phyloP scores from a whole-genome alignment of 2,797 vertebrate genomes.

The Varecia variegata region DNA sequence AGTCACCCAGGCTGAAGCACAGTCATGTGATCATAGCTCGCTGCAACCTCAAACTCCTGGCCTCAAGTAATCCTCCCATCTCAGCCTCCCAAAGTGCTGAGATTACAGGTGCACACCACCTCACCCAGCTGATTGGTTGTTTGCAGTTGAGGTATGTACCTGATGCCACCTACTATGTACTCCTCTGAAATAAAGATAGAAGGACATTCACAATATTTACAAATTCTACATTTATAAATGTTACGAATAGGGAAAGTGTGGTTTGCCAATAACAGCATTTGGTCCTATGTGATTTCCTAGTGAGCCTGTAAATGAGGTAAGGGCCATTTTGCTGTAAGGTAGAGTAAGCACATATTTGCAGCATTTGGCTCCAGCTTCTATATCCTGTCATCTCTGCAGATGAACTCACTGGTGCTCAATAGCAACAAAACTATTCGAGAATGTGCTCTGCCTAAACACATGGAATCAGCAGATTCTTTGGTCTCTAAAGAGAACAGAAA shows the following conservation, averaged over 20 bases:
- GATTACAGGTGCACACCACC: background rate
- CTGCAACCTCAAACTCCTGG: background rate
- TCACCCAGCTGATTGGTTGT: background rate
- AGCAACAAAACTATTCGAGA: background rate
- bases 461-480: background rate
- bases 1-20: background rate
- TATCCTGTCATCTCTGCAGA: background rate
- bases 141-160: background rate
- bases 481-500: constrained; percentile 1
- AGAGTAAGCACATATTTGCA: background rate
- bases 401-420: background rate
- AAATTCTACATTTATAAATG: background rate
- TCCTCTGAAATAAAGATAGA: background rate
- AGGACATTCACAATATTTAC: background rate
- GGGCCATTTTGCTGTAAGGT: background rate
- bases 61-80: background rate
- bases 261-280: background rate
- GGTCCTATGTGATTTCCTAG: background rate
- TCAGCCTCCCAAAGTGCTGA: background rate
- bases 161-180: background rate
- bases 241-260: background rate
- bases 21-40: background rate
- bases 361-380: background rate
- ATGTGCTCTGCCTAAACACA: background rate
- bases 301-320: background rate